Percentiles rank a stretch among this genome's conserved stretches.
Conservation (phyloP, 2,797 vertebrate species). For the Epinephelus awoara region DNA sequence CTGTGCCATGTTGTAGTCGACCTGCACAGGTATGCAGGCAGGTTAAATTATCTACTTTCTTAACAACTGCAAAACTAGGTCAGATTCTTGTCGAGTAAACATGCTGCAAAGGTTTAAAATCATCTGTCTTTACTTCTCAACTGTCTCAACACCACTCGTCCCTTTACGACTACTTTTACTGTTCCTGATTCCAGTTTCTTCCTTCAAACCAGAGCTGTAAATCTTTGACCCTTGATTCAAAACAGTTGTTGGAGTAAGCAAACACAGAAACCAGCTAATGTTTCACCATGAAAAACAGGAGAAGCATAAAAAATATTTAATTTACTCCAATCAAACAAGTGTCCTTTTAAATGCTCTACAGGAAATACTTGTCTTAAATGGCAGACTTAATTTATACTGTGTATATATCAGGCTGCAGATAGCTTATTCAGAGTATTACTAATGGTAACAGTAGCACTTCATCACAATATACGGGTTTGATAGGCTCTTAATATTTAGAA, state of each 20-base stretch:
- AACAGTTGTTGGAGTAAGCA: neutral
- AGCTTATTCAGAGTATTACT: conserved; percentile 61
- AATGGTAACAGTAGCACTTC: conserved; percentile 59
- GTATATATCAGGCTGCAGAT: conserved; percentile 51
- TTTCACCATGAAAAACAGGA: conserved; percentile 65
- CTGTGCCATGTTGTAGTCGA: conserved; percentile 9
- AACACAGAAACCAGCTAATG: neutral
- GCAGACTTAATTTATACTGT: conserved; percentile 54
- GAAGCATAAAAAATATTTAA: conserved; percentile 89
- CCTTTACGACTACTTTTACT: neutral
- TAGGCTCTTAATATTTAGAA: conserved; percentile 65
- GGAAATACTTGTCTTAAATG: conserved; percentile 69
- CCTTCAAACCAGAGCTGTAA: conserved; percentile 32
- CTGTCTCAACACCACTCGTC: neutral
- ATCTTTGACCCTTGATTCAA: conserved; percentile 46
- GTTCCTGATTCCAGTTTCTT: conserved; percentile 8
- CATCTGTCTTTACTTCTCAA: neutral
- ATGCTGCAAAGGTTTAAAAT: neutral
- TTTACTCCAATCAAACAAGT: conserved; percentile 85
- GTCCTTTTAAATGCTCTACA: conserved; percentile 62
- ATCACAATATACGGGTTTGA: conserved; percentile 60
- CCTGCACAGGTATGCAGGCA: neutral
- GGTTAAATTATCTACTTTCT: neutral
- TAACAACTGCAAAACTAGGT: neutral
- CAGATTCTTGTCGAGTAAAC: neutral